A percentile compares a stretch with the other conserved stretches of the same genome.
Conservation (phyloP, 2,113 vertebrate species). For the Gopherus flavomarginatus region DNA sequence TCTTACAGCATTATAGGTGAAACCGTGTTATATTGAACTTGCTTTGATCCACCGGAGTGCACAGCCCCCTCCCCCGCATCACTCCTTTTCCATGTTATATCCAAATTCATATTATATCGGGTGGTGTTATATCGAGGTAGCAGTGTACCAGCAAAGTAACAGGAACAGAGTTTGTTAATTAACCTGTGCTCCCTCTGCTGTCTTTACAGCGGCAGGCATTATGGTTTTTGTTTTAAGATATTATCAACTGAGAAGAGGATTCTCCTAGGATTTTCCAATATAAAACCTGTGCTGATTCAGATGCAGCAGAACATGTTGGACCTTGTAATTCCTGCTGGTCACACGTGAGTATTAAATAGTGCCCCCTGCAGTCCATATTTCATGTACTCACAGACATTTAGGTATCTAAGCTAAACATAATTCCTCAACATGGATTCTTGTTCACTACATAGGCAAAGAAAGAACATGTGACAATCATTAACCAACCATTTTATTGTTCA, state of each 20-base stretch:
- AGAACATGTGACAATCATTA: background rate
- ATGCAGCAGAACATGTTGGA: background rate
- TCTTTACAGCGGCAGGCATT: accelerated
- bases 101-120: too few relatives aligned
- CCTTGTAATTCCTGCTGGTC: accelerated
- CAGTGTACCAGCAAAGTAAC: background rate
- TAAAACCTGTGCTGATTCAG: background rate
- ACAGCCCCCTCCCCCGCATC: too few relatives aligned
- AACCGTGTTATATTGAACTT: too few relatives aligned
- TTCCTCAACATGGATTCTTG: accelerated
- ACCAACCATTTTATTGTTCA: background rate
- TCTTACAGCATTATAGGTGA: too few relatives aligned
- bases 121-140: too few relatives aligned
- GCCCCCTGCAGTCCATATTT: background rate
- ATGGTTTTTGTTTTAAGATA: background rate
- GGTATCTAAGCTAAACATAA: background rate
- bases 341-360: background rate
- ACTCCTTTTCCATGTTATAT: too few relatives aligned
- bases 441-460: background rate
- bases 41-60: too few relatives aligned
- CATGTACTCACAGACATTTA: background rate
- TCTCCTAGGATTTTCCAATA: background rate
- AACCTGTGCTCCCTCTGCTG: background rate
- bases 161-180: accelerated
- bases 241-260: background rate